These are phyloP conservation scores for Caerostris extrusa DNA, from an alignment of 1,140 invertebrate genomes.

Conservation along the genomic window DNA sequence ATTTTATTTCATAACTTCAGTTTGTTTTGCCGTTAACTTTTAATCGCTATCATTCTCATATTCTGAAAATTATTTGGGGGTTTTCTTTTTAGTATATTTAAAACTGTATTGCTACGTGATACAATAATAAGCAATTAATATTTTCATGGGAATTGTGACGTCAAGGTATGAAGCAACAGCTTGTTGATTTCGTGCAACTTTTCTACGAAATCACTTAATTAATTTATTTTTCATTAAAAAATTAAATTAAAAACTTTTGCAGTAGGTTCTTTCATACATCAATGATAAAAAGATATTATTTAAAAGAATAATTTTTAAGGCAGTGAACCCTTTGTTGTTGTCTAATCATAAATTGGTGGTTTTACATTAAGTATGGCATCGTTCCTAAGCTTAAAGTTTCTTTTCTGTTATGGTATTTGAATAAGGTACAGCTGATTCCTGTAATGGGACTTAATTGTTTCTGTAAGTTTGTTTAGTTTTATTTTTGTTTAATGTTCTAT, in stretches of 20 bases:
- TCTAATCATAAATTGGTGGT: neutral
- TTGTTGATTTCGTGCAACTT: neutral
- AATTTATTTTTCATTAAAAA: neutral
- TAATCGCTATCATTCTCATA: too few species aligned
- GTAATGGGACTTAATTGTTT: neutral
- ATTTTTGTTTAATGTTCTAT: neutral
- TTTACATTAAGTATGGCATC: neutral
- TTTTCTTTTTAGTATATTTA: neutral
- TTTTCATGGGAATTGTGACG: neutral
- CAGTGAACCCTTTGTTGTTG: neutral
- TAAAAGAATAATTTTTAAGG: too few species aligned
- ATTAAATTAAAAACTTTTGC: neutral
- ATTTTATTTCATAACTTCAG: too few species aligned
- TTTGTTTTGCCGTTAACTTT: too few species aligned
- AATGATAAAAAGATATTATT: too few species aligned
- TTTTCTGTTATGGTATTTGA: neutral
- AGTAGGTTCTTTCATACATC: too few species aligned
- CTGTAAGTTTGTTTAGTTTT: constrained; percentile 25
- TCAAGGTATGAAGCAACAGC: neutral
- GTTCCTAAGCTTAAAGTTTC: neutral
- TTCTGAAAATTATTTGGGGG: neutral
- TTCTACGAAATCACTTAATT: neutral
- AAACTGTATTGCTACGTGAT: too few species aligned
- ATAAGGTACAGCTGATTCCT: constrained; percentile 18
- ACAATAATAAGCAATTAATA: neutral